Percentiles rank a stretch among this genome's conserved stretches.
Conservation (phyloP, 2,888 invertebrate genomes). For the Papilio gigon region DNA sequence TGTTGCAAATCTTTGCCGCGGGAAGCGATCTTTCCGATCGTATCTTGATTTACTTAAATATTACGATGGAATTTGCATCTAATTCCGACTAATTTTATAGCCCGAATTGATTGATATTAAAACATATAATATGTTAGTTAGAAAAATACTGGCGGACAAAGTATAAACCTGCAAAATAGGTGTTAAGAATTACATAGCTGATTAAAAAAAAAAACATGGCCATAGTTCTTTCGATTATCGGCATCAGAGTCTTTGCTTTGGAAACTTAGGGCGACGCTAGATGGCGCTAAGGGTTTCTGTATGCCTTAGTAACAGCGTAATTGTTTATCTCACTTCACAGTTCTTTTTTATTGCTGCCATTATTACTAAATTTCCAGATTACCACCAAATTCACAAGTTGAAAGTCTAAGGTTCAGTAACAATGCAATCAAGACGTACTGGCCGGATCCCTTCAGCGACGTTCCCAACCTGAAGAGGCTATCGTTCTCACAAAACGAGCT, state of each 20-base stretch:
- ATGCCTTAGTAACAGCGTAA: too few relatives aligned
- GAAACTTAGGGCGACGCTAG: too few relatives aligned
- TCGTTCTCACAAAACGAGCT: constrained; percentile 79
- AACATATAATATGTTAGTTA: too few relatives aligned
- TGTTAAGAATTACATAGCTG: too few relatives aligned
- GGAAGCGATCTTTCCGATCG: constrained; percentile 46
- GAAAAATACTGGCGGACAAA: too few relatives aligned
- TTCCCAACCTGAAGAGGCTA: constrained; percentile 67
- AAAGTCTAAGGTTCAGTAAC: constrained; percentile 69
- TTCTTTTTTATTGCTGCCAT: not conserved
- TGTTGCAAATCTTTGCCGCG: constrained; percentile 45
- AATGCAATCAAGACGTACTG: constrained; percentile 74
- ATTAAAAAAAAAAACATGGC: too few relatives aligned
- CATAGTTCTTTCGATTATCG: too few relatives aligned
- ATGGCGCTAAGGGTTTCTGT: too few relatives aligned
- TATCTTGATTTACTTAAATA: not conserved
- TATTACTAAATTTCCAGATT: constrained; percentile 60
- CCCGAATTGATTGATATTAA: too few relatives aligned
- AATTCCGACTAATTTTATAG: not conserved
- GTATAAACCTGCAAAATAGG: too few relatives aligned
- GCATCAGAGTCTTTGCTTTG: too few relatives aligned
- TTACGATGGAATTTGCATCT: not conserved
- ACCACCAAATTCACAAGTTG: constrained; percentile 71
- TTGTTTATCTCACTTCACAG: not conserved
- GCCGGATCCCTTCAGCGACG: constrained; percentile 73